Evolutionary conservation across 2,113 vertebrate genomes (phyloP), one percentile per base, ranked within the genome.

Genomic region (Baryphthengus martii): DNA sequence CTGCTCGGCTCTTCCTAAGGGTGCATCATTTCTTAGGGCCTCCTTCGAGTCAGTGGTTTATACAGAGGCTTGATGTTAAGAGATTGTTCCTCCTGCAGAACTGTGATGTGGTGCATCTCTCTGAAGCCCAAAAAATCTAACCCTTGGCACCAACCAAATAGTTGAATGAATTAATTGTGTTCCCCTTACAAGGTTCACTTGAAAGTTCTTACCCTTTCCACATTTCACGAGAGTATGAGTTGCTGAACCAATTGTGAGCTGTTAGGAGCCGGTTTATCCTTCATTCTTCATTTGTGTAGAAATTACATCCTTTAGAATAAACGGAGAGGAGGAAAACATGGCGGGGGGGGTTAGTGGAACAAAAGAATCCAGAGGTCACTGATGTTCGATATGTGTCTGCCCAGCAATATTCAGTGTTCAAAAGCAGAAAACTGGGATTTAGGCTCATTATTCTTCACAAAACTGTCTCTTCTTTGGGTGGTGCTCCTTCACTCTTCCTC

Each of bases 21-120:
- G 40, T 14, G 13, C 40, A 33, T 26, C 0, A 0, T 25, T 53
- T 23, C 37, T 33, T 11, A 65, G 65, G 61, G 14, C 19, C 40
- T 65, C 58, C 61, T 74, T 19, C 52, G 28, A 40, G 55, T 18
- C 75, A 47, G 53, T 12, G 14, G 45, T 25, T 68, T 40, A 35
- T 17, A 12, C 2, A 31, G 23, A 26, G 20, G 33, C 3, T 66
- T 23, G 58, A 17, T 1, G 3, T 35, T 44, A 40, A 23, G 49
- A 53, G 50, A 25, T 1, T 0, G 3, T 37, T 82, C 35, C 44
- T 76, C 11, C 49, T 1, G 3, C 12, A 5, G 58, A 61, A 13
- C 53, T 8, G 35, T 15, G 50, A 4, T 44, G 49, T 26, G 40
- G 31, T 23, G 23, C 42, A 4, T 40, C 33, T 65, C 19, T 24